Evolutionary conservation across 2,888 invertebrate species (phyloP), one percentile per base, ranked within the genome.

Genomic region (Tipula vernalis): DNA sequence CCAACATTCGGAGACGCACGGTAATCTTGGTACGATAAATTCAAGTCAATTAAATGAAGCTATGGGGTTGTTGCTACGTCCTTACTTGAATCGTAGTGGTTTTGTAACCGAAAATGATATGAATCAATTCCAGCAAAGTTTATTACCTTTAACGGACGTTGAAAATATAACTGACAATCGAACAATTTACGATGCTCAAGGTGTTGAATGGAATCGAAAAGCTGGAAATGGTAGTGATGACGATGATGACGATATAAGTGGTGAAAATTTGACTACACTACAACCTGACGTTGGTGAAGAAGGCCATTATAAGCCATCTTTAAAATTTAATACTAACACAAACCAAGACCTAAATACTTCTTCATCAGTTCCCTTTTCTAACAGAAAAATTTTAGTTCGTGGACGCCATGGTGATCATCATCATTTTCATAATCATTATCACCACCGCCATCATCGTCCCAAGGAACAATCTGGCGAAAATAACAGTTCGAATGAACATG

Each of bases 1-100:
- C 13, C 84, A 39, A 1, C 4, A 15, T 36, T n/a, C 3, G 15
- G 84, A 84, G 18, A 39, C 39, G 6, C 84, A 84, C 41, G 15
- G 39, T 84, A 84, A 84, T 39, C 15, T 84, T 5, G 84, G 83
- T 42, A 36, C 42, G 42, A 83, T 71, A 36, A 39, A 84, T 84
- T 36, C 86, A 10, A 41, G 83, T 36, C 83, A 90, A 15, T 88
- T 91, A 2, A 89, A 89, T 87, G 90, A 91, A 86, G 91, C 91
- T 10, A 88, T 91, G 36, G 90, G 90, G 15, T 87, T 90, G 0
- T 89, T 91, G 85, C 87, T 91, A 1, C 90, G 89, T 86, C 90
- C 91, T 4, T 91, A 91, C 86, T 88, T 90, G 15, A 90, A 90
- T 88, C 90, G 90, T 6, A 88, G 87, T 8, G 89, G 89, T 86